Evolutionary conservation across 2,113 vertebrate genomes (phyloP).

Genomic region (Thamnaconus septentrionalis): DNA sequence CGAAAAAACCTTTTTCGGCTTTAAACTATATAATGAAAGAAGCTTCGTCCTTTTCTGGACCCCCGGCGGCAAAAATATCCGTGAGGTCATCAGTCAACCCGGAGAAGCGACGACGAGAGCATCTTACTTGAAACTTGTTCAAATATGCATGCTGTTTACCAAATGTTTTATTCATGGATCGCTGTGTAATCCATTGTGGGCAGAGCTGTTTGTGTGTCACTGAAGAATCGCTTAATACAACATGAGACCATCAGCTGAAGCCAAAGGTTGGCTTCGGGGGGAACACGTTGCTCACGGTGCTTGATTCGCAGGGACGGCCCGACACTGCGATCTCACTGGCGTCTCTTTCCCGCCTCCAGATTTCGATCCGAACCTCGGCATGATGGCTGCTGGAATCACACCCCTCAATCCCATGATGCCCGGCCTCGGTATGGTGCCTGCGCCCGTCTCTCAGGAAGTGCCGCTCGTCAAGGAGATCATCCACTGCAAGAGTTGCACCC

Average conservation of each 20-base stretch:
- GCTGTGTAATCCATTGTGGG: constrained; percentile 39
- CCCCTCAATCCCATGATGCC: constrained; percentile 94
- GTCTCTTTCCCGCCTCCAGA: constrained; percentile 69
- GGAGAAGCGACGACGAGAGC: constrained; percentile 37
- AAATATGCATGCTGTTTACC: constrained; percentile 64
- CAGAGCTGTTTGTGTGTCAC: constrained; percentile 41
- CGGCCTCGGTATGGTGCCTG: constrained; percentile 87
- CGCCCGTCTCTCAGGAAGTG: constrained; percentile 85
- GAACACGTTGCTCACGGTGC: too few species aligned
- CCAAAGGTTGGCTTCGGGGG: not conserved
- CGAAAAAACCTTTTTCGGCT: constrained; percentile 3
- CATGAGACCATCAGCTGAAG: constrained; percentile 14
- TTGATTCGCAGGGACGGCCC: not conserved
- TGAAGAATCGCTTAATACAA: constrained; percentile 20
- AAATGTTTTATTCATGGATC: constrained; percentile 60
- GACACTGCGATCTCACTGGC: constrained; percentile 3
- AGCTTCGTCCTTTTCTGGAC: constrained; percentile 19
- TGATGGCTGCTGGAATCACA: constrained; percentile 89
- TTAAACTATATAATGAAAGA: constrained; percentile 50
- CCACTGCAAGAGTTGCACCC: constrained; percentile 96
- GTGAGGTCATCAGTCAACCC: constrained; percentile 43
- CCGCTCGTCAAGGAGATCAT: constrained; percentile 94
- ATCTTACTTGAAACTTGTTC: constrained; percentile 47
- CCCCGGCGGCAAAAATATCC: constrained; percentile 20
- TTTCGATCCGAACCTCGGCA: constrained; percentile 88